Evolutionary conservation across 2,113 vertebrate species (phyloP).

Genomic region (Pelobates fuscus): DNA sequence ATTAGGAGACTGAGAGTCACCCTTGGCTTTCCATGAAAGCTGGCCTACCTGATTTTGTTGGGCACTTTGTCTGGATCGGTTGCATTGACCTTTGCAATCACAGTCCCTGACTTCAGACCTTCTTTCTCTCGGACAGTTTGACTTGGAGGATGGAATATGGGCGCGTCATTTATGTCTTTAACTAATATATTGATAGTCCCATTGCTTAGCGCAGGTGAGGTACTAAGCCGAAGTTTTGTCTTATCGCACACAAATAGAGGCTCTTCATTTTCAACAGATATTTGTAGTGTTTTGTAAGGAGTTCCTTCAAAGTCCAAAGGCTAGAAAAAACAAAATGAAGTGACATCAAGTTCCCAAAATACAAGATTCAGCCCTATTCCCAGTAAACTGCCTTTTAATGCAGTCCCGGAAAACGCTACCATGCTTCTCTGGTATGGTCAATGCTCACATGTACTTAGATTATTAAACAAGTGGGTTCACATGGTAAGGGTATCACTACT

Average conservation of each 20-base stretch:
- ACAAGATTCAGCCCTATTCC: too few relatives aligned
- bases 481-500: too few relatives aligned
- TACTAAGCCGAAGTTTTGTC: background rate
- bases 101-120: constrained; percentile 63
- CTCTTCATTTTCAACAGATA: constrained; percentile 71
- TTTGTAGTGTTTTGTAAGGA: constrained; percentile 41
- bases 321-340: constrained; percentile 55
- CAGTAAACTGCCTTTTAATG: too few relatives aligned
- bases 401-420: too few relatives aligned
- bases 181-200: constrained; percentile 59
- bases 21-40: too few relatives aligned
- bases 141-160: constrained; percentile 58
- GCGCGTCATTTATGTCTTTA: constrained; percentile 64
- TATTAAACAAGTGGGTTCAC: too few relatives aligned
- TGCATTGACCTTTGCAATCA: constrained; percentile 60
- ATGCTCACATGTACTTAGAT: too few relatives aligned
- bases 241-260: constrained; percentile 59
- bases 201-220: accelerated
- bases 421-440: too few relatives aligned
- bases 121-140: constrained; percentile 54
- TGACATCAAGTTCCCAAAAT: too few relatives aligned
- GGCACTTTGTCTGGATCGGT: constrained; percentile 19
- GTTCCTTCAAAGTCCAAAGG: constrained; percentile 63
- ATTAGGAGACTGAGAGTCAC: too few relatives aligned
- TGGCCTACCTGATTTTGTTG: constrained; percentile 53